Conservation (phyloP, 1,140 invertebrate species). For the Metaphire vulgaris region DNA sequence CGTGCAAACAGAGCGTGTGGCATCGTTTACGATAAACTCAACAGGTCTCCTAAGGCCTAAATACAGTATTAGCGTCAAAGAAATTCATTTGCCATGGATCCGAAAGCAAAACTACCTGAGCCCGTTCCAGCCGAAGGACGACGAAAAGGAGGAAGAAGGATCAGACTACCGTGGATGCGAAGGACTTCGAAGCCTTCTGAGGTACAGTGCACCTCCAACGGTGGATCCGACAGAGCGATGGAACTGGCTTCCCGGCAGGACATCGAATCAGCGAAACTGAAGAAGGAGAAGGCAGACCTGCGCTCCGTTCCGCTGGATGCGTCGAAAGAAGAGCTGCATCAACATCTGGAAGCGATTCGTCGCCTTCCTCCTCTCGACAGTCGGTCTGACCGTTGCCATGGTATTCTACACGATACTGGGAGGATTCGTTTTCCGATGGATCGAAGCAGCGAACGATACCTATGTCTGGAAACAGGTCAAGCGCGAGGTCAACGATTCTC, state of each 20-base stretch:
- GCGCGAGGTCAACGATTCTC: background rate
- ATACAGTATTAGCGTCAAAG: too few species aligned
- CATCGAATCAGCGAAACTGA: background rate
- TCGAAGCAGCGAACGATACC: conserved; percentile 65
- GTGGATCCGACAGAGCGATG: background rate
- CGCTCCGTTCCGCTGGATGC: background rate
- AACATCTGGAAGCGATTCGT: conserved; percentile 65
- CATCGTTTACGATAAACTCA: too few species aligned
- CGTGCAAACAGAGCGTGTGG: too few species aligned
- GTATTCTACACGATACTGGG: conserved; percentile 82
- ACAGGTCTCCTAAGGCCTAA: too few species aligned
- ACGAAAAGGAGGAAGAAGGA: background rate
- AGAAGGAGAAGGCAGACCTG: background rate
- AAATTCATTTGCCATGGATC: too few species aligned
- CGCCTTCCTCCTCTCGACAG: conserved; percentile 86
- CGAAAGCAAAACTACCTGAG: too few species aligned
- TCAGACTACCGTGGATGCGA: background rate
- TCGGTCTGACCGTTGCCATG: conserved; percentile 79
- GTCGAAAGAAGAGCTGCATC: conserved; percentile 18
- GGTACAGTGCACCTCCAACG: background rate
- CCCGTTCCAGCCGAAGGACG: too few species aligned
- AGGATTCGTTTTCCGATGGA: conserved; percentile 81
- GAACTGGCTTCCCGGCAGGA: background rate
- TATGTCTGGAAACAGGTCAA: conserved; percentile 9
- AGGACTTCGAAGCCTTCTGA: background rate